Base-by-base conservation (phyloP, 2,797 vertebrate species). In the Molothrus ater region DNA sequence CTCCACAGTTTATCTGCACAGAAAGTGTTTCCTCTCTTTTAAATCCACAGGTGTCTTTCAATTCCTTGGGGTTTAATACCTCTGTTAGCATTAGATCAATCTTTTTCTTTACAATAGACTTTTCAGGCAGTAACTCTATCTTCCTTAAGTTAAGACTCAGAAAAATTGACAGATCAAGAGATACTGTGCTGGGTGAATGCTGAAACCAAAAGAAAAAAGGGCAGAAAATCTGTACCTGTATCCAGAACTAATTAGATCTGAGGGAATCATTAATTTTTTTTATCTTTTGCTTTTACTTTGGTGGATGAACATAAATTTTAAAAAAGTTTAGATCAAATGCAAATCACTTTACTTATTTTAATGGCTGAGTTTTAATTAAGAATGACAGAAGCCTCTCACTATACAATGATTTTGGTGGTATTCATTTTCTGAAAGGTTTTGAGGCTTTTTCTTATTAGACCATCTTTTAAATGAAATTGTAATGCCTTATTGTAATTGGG, bases 91-190 rank as follows among this genome's bases (percentile, higher is more conserved):
- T 90, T 76, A 89, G 75, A 94, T 79, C 79, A 89, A 68, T 91
- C 70, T 72, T 73, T 71, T 80, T 64, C 57, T 76, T 94, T 89
- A 88, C 66, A 94, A 88, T 29, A 59, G 56, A 66, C 53, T 95
- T 93, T 91, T 74, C 85, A 70, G 74, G 74, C 24, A 70, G 43
- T 65, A 88, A 65, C 80, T 85, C 6, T 26, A 73, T 66, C 42
- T 80, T 87, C 57, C 66, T 89, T 86, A 71, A 90, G 40, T 56
- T 66, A 75, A 76, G 63, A 42, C 36, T 90, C 34, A 61, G 66
- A 86, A 94, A 61, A 88, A 88, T 6, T 59, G 83, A 66, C 53
- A 74, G 79, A 91, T 93, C 56, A 80, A 79, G 73, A 91, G 61
- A 93, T 86, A 61, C 18, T 11, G 6, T 11, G 34, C 32, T 34